Evolutionary conservation across 92 coral and sea anemone species (phyloP), one percentile per base, ranked within the genome.

Genomic region (Palythoa grandis): DNA sequence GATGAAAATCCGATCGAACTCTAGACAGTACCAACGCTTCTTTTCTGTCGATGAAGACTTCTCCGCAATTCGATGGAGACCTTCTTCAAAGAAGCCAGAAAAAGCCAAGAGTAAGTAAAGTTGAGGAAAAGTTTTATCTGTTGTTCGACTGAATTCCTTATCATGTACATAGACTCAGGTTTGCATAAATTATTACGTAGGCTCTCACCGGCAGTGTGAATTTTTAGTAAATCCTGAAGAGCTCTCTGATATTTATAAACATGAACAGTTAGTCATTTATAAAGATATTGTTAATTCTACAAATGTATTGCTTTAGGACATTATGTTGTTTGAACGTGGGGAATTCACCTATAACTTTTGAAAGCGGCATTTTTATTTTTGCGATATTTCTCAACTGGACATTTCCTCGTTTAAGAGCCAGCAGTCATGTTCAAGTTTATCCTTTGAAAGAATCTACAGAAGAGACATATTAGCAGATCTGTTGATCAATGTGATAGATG

Each of bases 21-120:
- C 98, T 13, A 74, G 99, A 52, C 98, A 96, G 88, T 96, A 96
- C 72, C 93, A 93, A 35, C 78, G 99, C 66, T 95, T 97, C 84
- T 97, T 97, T 39, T 89, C 90, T 69, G n/a, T 97, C 85, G 98
- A 97, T 71, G 95, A 93, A 77, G 98, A 97, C 69, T 84, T 93
- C 1, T 39, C 95, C 3, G 88, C 92, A 39, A 86, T 97, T 29
- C 87, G 99, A 66, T 97, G 99, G 99, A 96, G 92, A 50, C 99
- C 99, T 3, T 93, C 98, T 19, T 93, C 99, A 56, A 97, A 97
- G 89, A 97, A 97, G 58, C 94, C 97, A n/a, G 98, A 97, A 52
- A 97, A 95, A 86, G 98, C 98, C 17, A 95, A 94, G 86, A 95
- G 98, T 95, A 87, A 95, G 98, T 89, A 53, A 38, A 67, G 24